These are phyloP conservation scores for Fregata magnificens DNA, from an alignment of 2,113 vertebrate genomes.

Conservation along the genomic window DNA sequence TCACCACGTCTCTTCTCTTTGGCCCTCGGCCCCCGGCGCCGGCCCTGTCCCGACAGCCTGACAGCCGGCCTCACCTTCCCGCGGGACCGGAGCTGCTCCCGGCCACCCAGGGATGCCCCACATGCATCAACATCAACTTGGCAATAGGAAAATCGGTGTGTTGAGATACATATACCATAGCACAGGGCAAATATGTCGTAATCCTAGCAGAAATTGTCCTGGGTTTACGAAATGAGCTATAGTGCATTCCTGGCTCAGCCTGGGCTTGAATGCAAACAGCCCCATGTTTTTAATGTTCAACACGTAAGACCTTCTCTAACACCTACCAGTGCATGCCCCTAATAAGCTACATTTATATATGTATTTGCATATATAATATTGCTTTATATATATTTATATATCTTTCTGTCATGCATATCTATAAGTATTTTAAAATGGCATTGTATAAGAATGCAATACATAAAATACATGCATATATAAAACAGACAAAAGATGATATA, in stretches of 20 bases:
- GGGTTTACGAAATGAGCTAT: fast-evolving
- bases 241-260: background rate
- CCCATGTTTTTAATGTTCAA: fast-evolving
- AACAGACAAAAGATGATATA: background rate
- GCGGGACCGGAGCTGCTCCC: fast-evolving
- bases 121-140: fast-evolving
- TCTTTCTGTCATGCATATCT: background rate
- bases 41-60: background rate
- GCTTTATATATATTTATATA: background rate
- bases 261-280: fast-evolving
- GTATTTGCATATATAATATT: background rate
- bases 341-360: background rate
- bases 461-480: too few relatives aligned
- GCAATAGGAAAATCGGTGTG: background rate
- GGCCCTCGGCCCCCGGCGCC: background rate
- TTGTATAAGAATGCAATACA: background rate
- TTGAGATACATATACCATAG: background rate
- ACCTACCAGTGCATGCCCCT: background rate
- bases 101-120: background rate
- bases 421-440: background rate
- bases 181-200: fast-evolving
- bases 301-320: background rate
- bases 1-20: fast-evolving
- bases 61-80: background rate
- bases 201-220: background rate